These are phyloP conservation scores for Nycticebus coucang DNA, from an alignment of 2,113 vertebrate species.

Conservation along the genomic window DNA sequence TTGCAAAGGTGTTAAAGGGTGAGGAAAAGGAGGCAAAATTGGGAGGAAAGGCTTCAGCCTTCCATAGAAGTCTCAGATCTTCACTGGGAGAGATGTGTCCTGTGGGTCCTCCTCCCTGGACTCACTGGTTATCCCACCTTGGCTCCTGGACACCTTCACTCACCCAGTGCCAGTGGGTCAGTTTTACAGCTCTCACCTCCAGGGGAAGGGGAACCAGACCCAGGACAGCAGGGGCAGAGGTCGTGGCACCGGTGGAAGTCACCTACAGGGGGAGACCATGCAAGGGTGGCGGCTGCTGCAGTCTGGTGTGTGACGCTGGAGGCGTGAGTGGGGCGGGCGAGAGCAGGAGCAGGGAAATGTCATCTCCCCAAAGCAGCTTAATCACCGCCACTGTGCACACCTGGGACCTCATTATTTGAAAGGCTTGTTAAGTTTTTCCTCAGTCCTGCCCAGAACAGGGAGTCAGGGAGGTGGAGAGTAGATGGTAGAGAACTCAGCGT, in stretches of 20 bases:
- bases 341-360: not conserved
- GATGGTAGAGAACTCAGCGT: not conserved
- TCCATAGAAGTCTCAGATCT: not conserved
- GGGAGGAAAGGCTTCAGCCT: not conserved
- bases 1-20: not conserved
- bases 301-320: not conserved
- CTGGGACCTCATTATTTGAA: not conserved
- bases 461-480: not conserved
- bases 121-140: no score
- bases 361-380: not conserved
- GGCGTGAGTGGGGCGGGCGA: not conserved
- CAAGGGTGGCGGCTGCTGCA: not conserved
- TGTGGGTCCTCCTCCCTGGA: not conserved
- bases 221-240: not conserved
- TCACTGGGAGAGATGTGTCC: not conserved
- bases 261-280: not conserved
- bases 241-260: not conserved
- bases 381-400: accelerated
- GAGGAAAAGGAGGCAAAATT: not conserved
- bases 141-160: not conserved
- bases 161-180: not conserved
- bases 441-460: not conserved
- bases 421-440: not conserved
- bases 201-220: not conserved
- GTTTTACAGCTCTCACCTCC: not conserved